Evolutionary conservation across 2,797 vertebrate species (phyloP).

Genomic region (Meriones psammophilus): DNA sequence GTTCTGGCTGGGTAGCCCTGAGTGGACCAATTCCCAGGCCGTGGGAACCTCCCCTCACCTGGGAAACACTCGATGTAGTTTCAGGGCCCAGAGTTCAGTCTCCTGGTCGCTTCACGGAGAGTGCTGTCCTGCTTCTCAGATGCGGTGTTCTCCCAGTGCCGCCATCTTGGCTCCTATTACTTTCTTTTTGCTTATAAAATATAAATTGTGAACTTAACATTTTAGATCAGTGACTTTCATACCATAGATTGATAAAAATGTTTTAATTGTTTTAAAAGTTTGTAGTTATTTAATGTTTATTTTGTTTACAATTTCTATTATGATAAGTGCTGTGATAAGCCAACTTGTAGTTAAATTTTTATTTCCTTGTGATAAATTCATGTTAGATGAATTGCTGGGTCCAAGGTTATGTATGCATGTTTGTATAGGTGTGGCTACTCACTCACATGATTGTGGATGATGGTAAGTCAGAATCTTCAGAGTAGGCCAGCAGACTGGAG

Average conservation of each 20-base stretch:
- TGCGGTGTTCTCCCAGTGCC: too few species aligned
- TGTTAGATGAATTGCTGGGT: background rate
- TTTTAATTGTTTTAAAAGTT: background rate
- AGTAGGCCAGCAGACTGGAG: background rate
- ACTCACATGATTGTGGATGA: background rate
- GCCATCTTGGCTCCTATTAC: too few species aligned
- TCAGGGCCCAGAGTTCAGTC: too few species aligned
- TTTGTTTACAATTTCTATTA: background rate
- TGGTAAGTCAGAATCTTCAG: background rate
- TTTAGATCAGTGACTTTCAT: background rate
- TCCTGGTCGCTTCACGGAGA: too few species aligned
- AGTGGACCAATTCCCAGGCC: too few species aligned
- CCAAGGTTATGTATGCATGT: background rate
- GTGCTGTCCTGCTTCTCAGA: too few species aligned
- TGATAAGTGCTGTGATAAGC: background rate
- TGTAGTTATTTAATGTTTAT: slow-evolving; percentile 1
- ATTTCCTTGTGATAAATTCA: background rate
- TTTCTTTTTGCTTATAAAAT: background rate
- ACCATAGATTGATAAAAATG: background rate
- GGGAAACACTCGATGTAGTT: too few species aligned
- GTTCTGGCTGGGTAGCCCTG: too few species aligned
- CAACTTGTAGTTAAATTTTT: background rate
- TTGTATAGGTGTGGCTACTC: background rate
- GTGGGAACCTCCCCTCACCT: too few species aligned
- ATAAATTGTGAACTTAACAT: background rate